These are phyloP conservation scores for Leiothrix lutea DNA, from an alignment of 2,113 vertebrate genomes.

Conservation along the genomic window DNA sequence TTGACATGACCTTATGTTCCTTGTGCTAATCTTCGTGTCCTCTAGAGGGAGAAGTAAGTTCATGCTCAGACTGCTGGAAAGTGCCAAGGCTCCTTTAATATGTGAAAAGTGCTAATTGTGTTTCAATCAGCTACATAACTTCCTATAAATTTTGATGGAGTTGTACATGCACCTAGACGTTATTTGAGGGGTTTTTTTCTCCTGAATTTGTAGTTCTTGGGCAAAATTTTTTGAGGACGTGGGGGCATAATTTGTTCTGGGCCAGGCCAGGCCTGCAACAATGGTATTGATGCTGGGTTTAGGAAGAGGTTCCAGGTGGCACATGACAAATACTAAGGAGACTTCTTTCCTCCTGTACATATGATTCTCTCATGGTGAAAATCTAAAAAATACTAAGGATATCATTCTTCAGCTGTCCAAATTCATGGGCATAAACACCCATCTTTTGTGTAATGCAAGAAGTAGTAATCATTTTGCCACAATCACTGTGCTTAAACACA, in stretches of 20 bases:
- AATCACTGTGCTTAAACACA: background rate
- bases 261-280: background rate
- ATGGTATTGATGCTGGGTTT: background rate
- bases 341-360: accelerated
- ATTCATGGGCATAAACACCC: background rate
- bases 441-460: background rate
- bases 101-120: background rate
- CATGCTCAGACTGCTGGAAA: background rate
- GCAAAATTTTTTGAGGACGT: background rate
- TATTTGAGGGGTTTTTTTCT: background rate
- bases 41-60: slow-evolving; percentile 56
- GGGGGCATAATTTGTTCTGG: background rate
- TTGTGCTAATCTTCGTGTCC: background rate
- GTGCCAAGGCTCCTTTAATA: background rate
- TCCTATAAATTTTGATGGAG: background rate
- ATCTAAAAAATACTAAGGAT: background rate
- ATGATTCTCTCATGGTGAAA: background rate
- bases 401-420: background rate
- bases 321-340: background rate
- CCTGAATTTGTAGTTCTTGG: background rate
- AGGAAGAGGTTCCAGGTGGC: background rate
- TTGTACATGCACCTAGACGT: background rate
- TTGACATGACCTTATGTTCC: background rate
- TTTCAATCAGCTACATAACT: background rate
- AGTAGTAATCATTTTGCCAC: background rate